phyloP scores from a whole-genome alignment of 2,888 invertebrate genomes.

The Agriopis aurantiaria region DNA sequence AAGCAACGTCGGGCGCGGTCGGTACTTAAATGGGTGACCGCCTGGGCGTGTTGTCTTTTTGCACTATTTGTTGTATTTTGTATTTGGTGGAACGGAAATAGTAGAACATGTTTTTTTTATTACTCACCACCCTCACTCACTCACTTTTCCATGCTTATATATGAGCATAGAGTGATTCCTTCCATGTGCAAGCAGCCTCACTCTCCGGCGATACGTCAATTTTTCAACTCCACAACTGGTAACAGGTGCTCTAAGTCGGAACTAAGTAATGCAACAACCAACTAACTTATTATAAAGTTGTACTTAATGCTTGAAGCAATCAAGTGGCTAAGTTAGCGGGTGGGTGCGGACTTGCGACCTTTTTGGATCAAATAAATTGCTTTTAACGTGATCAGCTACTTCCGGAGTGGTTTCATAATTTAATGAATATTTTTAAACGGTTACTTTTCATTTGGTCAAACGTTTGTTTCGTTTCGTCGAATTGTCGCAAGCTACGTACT shows the following conservation, averaged over 20 bases:
- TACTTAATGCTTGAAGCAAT: constrained; percentile 17
- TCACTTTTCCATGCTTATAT: too few relatives aligned
- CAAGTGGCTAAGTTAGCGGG: constrained; percentile 20
- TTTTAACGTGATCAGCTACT: not conserved
- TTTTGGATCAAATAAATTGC: constrained; percentile 5
- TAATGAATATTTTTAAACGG: not conserved
- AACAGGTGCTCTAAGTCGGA: constrained; percentile 28
- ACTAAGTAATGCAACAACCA: constrained; percentile 28
- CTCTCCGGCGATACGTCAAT: constrained; percentile 5
- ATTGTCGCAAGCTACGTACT: too few relatives aligned
- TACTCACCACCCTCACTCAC: too few relatives aligned
- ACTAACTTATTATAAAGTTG: constrained; percentile 26
- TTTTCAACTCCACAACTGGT: constrained; percentile 23
- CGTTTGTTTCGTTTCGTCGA: too few relatives aligned
- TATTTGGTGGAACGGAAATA: too few relatives aligned
- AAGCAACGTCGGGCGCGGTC: constrained; percentile 77
- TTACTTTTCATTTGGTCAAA: not conserved
- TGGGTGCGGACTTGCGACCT: constrained; percentile 2
- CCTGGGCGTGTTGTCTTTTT: constrained; percentile 49
- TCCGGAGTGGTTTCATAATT: constrained; percentile 1
- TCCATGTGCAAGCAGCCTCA: not conserved
- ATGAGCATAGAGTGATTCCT: not conserved
- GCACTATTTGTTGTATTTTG: too few relatives aligned
- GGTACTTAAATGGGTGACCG: constrained; percentile 71
- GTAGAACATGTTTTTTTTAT: too few relatives aligned